Evolutionary conservation across 2,113 vertebrate genomes (phyloP).

Genomic region (Pandion haliaetus): DNA sequence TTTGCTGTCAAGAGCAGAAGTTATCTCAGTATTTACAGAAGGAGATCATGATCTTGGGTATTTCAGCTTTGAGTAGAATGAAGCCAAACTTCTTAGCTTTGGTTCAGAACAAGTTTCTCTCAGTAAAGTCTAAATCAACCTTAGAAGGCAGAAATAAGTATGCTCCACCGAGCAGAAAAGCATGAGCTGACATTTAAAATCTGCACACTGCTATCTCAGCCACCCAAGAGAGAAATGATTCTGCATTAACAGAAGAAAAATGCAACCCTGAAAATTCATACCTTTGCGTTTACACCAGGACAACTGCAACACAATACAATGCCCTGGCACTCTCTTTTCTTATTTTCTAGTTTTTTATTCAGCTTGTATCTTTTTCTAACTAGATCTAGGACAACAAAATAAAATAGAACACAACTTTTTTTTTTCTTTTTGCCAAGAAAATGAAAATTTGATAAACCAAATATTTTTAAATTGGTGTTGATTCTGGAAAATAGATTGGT

Average conservation of each 20-base stretch:
- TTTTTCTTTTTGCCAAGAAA: not conserved
- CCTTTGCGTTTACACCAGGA: not conserved
- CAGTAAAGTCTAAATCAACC: conserved; percentile 30
- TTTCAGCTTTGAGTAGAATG: not conserved
- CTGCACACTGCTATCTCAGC: not conserved
- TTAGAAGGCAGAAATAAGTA: conserved; percentile 14
- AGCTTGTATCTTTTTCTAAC: not conserved
- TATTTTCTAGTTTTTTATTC: not conserved
- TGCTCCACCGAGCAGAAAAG: not conserved
- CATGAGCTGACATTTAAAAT: not conserved
- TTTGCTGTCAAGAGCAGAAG: not conserved
- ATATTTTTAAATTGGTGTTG: not conserved
- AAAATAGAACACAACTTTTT: not conserved
- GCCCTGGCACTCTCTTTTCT: not conserved
- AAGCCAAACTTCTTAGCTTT: not conserved
- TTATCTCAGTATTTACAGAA: not conserved
- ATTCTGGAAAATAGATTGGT: not conserved
- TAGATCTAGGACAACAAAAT: not conserved
- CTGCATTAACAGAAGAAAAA: not conserved
- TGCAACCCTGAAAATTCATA: not conserved
- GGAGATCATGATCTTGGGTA: not conserved
- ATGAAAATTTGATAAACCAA: not conserved
- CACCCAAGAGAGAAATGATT: conserved; percentile 26
- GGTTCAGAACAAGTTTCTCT: conserved; percentile 23
- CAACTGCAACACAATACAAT: not conserved